Conservation (phyloP, 1,140 invertebrate genomes). For the Meteorus sp. region DNA sequence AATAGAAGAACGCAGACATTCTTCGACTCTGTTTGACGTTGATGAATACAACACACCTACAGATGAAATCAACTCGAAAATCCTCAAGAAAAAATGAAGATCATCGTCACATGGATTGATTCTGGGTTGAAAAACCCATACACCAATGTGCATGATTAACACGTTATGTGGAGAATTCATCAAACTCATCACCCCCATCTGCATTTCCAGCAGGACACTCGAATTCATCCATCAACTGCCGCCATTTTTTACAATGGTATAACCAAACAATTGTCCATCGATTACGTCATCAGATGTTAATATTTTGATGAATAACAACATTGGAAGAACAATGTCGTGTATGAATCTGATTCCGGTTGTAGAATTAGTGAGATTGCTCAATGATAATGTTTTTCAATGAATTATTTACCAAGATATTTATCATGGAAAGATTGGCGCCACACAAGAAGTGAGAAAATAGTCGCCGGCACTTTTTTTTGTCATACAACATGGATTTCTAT, state of each 20-base stretch:
- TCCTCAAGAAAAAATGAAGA: background rate
- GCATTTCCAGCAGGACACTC: slow-evolving; percentile 51
- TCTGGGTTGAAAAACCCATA: slow-evolving; percentile 1
- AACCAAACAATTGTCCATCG: background rate
- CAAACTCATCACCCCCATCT: slow-evolving; percentile 50
- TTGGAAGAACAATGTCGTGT: background rate
- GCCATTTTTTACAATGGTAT: slow-evolving; percentile 53
- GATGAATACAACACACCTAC: background rate
- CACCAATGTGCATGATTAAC: slow-evolving; percentile 7
- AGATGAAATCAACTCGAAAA: background rate
- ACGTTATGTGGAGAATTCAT: slow-evolving; percentile 56
- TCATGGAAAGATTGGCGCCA: slow-evolving; percentile 16
- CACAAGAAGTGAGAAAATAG: slow-evolving; percentile 21
- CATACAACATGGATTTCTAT: background rate
- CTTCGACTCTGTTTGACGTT: too few relatives aligned
- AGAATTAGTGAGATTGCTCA: background rate
- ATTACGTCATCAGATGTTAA: background rate
- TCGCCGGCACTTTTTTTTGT: background rate
- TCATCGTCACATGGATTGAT: background rate
- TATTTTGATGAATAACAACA: background rate
- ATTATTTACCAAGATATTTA: background rate
- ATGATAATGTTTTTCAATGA: background rate
- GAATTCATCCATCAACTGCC: slow-evolving; percentile 50
- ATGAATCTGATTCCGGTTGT: background rate
- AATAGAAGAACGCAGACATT: too few relatives aligned